These are phyloP conservation scores for Scomberomorus guttatus DNA, from an alignment of 2,797 vertebrate species.

Conservation along the genomic window DNA sequence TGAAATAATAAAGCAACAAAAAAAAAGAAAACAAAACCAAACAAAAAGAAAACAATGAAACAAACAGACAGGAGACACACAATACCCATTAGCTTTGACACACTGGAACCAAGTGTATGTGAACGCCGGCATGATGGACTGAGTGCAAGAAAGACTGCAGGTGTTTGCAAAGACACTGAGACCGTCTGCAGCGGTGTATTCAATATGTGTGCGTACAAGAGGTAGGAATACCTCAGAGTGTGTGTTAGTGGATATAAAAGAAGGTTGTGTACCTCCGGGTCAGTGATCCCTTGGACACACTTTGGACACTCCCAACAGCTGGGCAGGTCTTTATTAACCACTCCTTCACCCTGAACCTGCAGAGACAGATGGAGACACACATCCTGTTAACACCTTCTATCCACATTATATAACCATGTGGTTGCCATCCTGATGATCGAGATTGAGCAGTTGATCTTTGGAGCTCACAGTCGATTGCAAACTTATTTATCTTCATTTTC, in stretches of 20 bases:
- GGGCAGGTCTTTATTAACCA: constrained; percentile 95
- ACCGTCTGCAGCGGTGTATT: neutral
- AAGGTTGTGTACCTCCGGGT: constrained; percentile 87
- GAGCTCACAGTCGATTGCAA: too few relatives aligned
- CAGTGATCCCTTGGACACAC: constrained; percentile 91
- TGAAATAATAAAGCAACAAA: constrained; percentile 41
- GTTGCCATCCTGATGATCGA: too few relatives aligned
- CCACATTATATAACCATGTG: too few relatives aligned
- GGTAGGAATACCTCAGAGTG: neutral
- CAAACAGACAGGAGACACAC: constrained; percentile 60
- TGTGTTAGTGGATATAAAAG: neutral
- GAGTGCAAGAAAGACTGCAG: neutral
- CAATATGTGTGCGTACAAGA: neutral
- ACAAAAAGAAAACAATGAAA: constrained; percentile 28
- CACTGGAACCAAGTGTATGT: constrained; percentile 30
- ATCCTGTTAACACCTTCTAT: too few relatives aligned
- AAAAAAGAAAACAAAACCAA: constrained; percentile 25
- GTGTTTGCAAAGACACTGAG: constrained; percentile 7
- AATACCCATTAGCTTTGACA: constrained; percentile 59
- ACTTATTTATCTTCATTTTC: too few relatives aligned
- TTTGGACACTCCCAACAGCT: constrained; percentile 99
- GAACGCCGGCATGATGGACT: neutral
- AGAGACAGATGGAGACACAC: neutral
- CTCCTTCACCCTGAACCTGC: constrained; percentile 93
- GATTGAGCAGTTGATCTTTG: too few relatives aligned